Base-by-base conservation (phyloP, 2,888 invertebrate genomes). In the Pterobdella sp. region DNA sequence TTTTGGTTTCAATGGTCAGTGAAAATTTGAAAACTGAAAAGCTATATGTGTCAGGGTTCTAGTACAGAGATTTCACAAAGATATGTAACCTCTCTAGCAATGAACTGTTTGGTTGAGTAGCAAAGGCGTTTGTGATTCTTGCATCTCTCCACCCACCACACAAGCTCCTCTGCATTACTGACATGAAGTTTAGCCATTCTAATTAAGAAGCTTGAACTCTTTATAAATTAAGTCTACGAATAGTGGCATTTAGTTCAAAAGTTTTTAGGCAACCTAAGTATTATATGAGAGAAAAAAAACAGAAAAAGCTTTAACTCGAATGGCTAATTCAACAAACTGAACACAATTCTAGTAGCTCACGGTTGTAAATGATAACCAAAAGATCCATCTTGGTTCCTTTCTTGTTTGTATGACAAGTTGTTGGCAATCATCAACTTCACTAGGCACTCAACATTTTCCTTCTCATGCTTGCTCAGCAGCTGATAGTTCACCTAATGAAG, bases 341-440 rank as follows among this genome's bases (percentile, higher is more conserved):
- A n/a, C n/a, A n/a, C n/a, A n/a, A n/a, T n/a, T n/a, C n/a, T n/a
- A 67, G 4, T 37, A 56, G 74, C 87, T 83, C 81, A 88, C 74
- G 94, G 94, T 79, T 93, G 92, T 56, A 91, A 83, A 84, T 77
- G 81, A 80, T 87, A 90, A 32, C 87, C 86, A 83, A 92, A 93
- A 36, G 87, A 88, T 1, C 93, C 94, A 76, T 94, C 93, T 0
- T 85, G 83, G 4, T 87, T 87, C 72, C 90, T 88, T 75, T 91
- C 90, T 83, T 95, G 95, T 0, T 88, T 86, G 83, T 92, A 94
- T 72, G 88, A 89, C 76, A 96, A 85, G 75, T 93, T 94, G 84
- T 93, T 91, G 81, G 92, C 91, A 68, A 93, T 88, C 93, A 96
- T 91, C 0, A 91, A 87, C 77, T 89, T 87, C 18, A 94, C 90